Evolutionary conservation across 2,797 vertebrate genomes (phyloP).

Genomic region (Enteromius unitaeniatus): DNA sequence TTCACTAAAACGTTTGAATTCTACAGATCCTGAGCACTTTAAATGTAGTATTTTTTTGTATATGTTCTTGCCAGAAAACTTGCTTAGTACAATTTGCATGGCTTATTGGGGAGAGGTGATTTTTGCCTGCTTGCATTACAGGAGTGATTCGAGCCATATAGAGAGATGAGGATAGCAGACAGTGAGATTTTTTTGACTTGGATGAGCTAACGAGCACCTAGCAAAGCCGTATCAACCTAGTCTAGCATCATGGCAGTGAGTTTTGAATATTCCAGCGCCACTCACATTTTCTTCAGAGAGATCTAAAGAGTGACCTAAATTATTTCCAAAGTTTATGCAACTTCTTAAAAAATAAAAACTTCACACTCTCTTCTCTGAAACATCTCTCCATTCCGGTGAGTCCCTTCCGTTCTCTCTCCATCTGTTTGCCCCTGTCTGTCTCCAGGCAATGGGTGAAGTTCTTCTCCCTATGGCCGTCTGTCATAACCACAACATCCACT

Average conservation of each 20-base stretch:
- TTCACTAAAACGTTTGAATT: slow-evolving; percentile 25
- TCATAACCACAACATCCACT: slow-evolving; percentile 34
- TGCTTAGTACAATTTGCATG: not conserved
- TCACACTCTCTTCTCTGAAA: not conserved
- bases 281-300: not conserved
- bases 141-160: not conserved
- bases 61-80: not conserved
- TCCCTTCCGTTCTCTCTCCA: slow-evolving; percentile 57
- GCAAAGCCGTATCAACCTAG: not conserved
- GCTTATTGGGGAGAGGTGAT: not conserved
- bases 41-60: slow-evolving; percentile 39
- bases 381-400: slow-evolving; percentile 11
- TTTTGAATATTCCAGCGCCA: not conserved
- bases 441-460: slow-evolving; percentile 62
- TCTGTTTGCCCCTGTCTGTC: slow-evolving; percentile 71
- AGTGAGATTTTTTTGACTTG: not conserved
- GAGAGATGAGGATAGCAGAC: not conserved
- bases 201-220: not conserved
- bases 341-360: slow-evolving; percentile 13
- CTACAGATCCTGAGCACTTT: not conserved
- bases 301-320: slow-evolving; percentile 2
- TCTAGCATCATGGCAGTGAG: not conserved
- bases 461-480: slow-evolving; percentile 48
- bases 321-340: slow-evolving; percentile 16
- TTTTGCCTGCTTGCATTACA: not conserved